These are phyloP conservation scores for Aphis gossypii DNA, from an alignment of 1,140 invertebrate genomes.

Conservation along the genomic window DNA sequence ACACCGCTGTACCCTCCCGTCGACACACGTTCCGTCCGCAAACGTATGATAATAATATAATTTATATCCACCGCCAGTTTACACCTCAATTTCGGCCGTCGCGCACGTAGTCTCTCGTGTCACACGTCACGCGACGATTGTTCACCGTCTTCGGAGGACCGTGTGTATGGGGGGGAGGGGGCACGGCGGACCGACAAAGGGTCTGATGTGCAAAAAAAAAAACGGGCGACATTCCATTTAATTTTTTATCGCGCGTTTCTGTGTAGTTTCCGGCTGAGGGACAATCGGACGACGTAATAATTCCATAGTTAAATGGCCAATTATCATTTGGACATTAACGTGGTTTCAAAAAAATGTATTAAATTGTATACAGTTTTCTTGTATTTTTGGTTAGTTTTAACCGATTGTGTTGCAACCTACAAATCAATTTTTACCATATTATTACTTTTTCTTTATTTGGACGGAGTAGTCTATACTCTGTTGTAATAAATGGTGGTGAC, in stretches of 20 bases:
- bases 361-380: background rate
- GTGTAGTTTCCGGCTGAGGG: background rate
- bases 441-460: background rate
- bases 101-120: background rate
- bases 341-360: background rate
- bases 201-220: background rate
- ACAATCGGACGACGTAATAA: background rate
- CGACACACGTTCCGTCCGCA: background rate
- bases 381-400: background rate
- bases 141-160: background rate
- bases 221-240: background rate
- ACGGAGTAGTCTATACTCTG: background rate
- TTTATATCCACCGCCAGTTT: background rate
- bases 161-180: too few species aligned
- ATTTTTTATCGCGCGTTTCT: background rate
- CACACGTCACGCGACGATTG: slow-evolving; percentile 19
- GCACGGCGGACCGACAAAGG: background rate
- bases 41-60: slow-evolving; percentile 12
- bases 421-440: background rate
- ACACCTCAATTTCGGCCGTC: slow-evolving; percentile 36
- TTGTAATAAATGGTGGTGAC: background rate
- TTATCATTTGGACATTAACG: background rate
- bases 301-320: background rate
- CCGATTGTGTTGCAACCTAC: background rate
- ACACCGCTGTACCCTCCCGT: background rate